These are phyloP conservation scores for Trogon surrucura DNA, from an alignment of 2,113 vertebrate genomes.

Conservation along the genomic window DNA sequence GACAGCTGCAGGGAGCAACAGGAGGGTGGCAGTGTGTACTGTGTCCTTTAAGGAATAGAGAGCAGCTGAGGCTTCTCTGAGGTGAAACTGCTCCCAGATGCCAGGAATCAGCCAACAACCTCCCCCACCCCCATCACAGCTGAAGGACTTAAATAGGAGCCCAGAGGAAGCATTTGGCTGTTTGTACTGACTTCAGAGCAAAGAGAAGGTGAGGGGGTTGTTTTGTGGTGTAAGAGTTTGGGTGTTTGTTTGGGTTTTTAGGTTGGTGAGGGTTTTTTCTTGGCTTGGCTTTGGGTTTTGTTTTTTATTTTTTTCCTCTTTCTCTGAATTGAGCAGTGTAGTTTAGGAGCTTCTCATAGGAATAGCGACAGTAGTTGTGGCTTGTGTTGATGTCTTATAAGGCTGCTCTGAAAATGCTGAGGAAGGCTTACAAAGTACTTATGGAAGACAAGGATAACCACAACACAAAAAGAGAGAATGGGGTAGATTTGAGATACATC, in stretches of 20 bases:
- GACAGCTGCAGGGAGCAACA: background rate
- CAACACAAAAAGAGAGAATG: background rate
- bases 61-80: conserved; percentile 9
- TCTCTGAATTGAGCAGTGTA: background rate
- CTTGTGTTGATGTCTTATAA: background rate
- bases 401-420: background rate
- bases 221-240: background rate
- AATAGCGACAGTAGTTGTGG: background rate
- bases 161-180: accelerated
- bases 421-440: background rate
- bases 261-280: background rate
- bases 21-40: background rate
- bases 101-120: background rate
- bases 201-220: background rate
- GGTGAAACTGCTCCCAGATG: background rate
- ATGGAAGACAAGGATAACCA: background rate
- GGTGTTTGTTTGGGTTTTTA: background rate
- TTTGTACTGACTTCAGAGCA: background rate
- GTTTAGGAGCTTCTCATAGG: background rate
- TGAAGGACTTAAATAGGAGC: background rate
- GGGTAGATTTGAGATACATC: background rate
- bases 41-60: background rate
- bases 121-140: background rate
- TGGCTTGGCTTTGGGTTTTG: background rate
- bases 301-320: background rate